Evolutionary conservation across 2,888 invertebrate genomes (phyloP).

Genomic region (Heliconius ethilla): DNA sequence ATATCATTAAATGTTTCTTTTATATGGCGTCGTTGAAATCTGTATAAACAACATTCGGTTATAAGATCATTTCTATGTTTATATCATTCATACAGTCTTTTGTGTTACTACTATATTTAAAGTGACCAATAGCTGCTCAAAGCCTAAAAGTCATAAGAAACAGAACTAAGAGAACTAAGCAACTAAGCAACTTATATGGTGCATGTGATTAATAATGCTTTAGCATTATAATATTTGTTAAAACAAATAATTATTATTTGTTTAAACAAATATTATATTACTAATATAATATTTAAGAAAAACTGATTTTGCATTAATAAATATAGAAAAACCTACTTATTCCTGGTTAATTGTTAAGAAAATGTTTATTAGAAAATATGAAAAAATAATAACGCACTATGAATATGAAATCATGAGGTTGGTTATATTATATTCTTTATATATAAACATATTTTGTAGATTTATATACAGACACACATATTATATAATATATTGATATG

Average conservation of each 20-base stretch:
- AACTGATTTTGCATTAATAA: neutral
- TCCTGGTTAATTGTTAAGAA: conserved; percentile 3
- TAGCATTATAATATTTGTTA: too few relatives aligned
- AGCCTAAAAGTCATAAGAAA: too few relatives aligned
- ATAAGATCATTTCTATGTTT: too few relatives aligned
- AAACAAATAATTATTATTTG: too few relatives aligned
- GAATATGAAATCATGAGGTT: conserved; percentile 2
- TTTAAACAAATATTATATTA: too few relatives aligned
- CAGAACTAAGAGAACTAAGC: too few relatives aligned
- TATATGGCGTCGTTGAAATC: neutral
- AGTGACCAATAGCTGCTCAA: too few relatives aligned
- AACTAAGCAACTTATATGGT: too few relatives aligned
- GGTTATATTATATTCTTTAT: neutral
- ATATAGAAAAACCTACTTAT: neutral
- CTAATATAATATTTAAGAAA: neutral
- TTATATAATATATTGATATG: conserved; percentile 4
- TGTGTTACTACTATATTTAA: neutral
- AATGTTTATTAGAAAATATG: neutral
- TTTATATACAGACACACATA: conserved; percentile 16
- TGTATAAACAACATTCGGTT: neutral
- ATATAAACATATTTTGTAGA: conserved; percentile 13
- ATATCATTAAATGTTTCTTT: neutral
- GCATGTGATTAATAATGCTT: too few relatives aligned
- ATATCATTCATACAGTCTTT: too few relatives aligned
- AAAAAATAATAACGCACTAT: neutral